Evolutionary conservation across 2,888 invertebrate genomes (phyloP).

Genomic region (Pseudococcus jackbeardsleyi): DNA sequence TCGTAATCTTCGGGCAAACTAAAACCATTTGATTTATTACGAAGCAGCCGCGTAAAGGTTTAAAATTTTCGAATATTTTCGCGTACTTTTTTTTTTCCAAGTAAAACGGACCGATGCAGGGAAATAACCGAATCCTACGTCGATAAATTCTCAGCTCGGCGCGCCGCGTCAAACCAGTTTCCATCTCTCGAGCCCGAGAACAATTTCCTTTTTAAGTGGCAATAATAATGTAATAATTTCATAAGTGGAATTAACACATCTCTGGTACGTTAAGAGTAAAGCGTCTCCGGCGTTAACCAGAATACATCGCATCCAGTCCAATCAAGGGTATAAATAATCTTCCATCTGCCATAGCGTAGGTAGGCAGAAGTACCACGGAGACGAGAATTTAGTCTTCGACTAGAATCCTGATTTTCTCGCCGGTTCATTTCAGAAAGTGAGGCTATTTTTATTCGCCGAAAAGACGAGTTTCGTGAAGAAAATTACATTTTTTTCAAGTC

Average conservation of each 20-base stretch:
- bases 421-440: too few species aligned
- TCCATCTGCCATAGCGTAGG: too few species aligned
- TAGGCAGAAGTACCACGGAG: too few species aligned
- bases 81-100: background rate
- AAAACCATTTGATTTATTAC: background rate
- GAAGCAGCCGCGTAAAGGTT: background rate
- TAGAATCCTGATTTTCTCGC: too few species aligned
- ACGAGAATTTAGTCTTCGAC: too few species aligned
- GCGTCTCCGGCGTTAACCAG: background rate
- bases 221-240: background rate
- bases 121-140: background rate
- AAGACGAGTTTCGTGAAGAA: too few species aligned
- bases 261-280: too few species aligned
- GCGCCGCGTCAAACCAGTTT: background rate
- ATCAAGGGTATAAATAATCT: too few species aligned
- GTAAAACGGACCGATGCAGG: background rate
- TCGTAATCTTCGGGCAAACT: background rate
- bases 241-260: background rate
- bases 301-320: background rate
- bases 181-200: background rate
- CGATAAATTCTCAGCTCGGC: background rate
- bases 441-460: too few species aligned
- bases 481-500: too few species aligned
- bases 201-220: slow-evolving; percentile 10
- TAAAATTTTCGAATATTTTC: slow-evolving; percentile 3